Percentiles rank a stretch among this genome's conserved stretches.
Evolutionary conservation across 2,888 invertebrate species (phyloP).

Genomic region (Drosophila incognita): DNA sequence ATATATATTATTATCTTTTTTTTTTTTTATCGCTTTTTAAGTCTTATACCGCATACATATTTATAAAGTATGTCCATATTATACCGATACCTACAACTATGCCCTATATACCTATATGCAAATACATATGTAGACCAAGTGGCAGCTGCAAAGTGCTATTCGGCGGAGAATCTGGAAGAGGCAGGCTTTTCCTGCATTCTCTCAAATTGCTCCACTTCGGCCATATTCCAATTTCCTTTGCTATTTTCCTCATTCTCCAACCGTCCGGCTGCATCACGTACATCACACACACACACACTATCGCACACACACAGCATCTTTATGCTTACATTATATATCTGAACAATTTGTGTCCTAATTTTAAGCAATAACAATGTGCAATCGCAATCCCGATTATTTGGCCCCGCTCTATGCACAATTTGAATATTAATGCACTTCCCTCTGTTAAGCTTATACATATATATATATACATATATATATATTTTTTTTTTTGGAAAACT

Average conservation of each 20-base stretch:
- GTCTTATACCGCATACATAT: slow-evolving; percentile 26
- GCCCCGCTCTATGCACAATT: slow-evolving; percentile 3
- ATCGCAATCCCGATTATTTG: slow-evolving; percentile 33
- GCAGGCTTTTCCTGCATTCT: slow-evolving; percentile 6
- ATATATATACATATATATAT: slow-evolving; percentile 20
- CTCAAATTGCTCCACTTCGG: slow-evolving; percentile 28
- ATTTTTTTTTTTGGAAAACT: slow-evolving; percentile 39
- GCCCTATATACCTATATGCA: slow-evolving; percentile 2
- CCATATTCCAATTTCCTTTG: slow-evolving; percentile 49
- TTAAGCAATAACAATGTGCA: slow-evolving; percentile 66
- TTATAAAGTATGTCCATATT: slow-evolving; percentile 29
- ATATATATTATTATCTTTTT: slow-evolving; percentile 26
- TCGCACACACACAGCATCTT: neutral
- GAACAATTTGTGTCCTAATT: slow-evolving; percentile 36
- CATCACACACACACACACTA: neutral
- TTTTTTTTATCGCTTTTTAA: slow-evolving; percentile 57
- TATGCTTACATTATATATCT: slow-evolving; percentile 4
- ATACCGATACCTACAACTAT: slow-evolving; percentile 24
- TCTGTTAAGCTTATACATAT: slow-evolving; percentile 25
- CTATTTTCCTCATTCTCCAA: neutral
- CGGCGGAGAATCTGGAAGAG: neutral
- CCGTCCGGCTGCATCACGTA: slow-evolving; percentile 16
- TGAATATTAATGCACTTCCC: slow-evolving; percentile 9
- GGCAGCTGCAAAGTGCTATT: slow-evolving; percentile 22
- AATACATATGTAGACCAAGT: slow-evolving; percentile 24